These are phyloP conservation scores for Alsophila aescularia DNA, from an alignment of 2,888 invertebrate species.

Conservation along the genomic window DNA sequence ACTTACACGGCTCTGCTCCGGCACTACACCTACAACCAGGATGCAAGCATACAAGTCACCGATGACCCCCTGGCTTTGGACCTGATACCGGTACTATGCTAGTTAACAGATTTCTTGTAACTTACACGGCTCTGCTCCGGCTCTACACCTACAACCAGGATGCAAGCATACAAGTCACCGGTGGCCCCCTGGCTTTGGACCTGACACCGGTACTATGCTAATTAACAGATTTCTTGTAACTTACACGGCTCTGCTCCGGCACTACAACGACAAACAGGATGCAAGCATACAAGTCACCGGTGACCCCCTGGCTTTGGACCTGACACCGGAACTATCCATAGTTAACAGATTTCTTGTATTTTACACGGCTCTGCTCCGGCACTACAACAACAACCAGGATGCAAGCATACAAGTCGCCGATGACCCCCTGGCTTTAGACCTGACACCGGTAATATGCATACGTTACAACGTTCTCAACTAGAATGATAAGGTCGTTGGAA, in stretches of 20 bases:
- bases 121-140: conserved; percentile 65
- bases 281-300: conserved; percentile 66
- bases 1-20: conserved; percentile 66
- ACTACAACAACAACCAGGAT: conserved; percentile 55
- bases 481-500: too few species aligned
- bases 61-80: too few species aligned
- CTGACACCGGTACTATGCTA: conserved; percentile 56
- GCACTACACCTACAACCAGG: conserved; percentile 52
- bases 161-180: too few species aligned
- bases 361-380: conserved; percentile 65
- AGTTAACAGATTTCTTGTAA: too few species aligned
- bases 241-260: conserved; percentile 65
- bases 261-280: conserved; percentile 54
- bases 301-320: conserved; percentile 64
- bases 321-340: conserved; percentile 56
- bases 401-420: too few species aligned
- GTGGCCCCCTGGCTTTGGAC: too few species aligned
- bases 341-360: too few species aligned
- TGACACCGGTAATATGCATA: conserved; percentile 61
- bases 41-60: too few species aligned
- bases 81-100: conserved; percentile 59
- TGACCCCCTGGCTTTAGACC: too few species aligned
- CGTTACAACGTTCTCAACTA: too few species aligned
- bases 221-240: too few species aligned
- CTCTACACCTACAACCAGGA: conserved; percentile 55